Conservation (phyloP, 2,888 invertebrate genomes). For the Scotopteryx bipunctaria region DNA sequence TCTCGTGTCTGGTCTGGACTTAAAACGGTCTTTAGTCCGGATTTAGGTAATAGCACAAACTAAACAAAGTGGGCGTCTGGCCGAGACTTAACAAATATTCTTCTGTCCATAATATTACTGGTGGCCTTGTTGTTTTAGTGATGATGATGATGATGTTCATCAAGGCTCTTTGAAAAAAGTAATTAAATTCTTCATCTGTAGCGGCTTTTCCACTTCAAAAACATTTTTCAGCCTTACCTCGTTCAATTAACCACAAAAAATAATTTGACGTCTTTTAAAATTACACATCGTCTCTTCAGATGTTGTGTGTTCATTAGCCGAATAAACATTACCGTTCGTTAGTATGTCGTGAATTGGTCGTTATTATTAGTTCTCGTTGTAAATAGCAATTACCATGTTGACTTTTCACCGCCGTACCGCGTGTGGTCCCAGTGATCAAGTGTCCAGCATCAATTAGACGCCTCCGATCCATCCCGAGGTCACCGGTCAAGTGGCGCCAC, state of each 20-base stretch:
- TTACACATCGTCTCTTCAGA: too few species aligned
- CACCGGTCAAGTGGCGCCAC: conserved; percentile 48
- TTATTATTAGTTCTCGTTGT: conserved; percentile 3
- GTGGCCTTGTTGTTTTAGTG: conserved; percentile 6
- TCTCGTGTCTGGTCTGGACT: neutral
- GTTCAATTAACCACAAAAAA: too few species aligned
- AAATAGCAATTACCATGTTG: conserved; percentile 54
- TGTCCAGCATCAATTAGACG: conserved; percentile 57
- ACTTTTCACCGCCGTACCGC: conserved; percentile 55
- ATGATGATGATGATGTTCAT: too few species aligned
- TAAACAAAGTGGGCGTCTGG: conserved; percentile 14
- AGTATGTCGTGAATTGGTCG: conserved; percentile 8
- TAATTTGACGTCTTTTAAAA: too few species aligned
- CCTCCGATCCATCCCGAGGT: conserved; percentile 59
- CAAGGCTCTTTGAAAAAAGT: too few species aligned
- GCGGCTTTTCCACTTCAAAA: too few species aligned
- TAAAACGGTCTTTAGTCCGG: conserved; percentile 1
- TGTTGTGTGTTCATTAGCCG: neutral
- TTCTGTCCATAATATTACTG: conserved; percentile 7
- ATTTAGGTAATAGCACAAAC: conserved; percentile 15
- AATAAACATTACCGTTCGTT: conserved; percentile 11
- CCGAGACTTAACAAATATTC: conserved; percentile 14
- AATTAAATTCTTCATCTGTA: too few species aligned
- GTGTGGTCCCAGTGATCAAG: conserved; percentile 63
- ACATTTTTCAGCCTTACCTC: too few species aligned